Percentiles rank a stretch among this genome's conserved stretches.
These are phyloP conservation scores for Phyllotreta striolata DNA, from an alignment of 2,888 invertebrate species.

Conservation along the genomic window DNA sequence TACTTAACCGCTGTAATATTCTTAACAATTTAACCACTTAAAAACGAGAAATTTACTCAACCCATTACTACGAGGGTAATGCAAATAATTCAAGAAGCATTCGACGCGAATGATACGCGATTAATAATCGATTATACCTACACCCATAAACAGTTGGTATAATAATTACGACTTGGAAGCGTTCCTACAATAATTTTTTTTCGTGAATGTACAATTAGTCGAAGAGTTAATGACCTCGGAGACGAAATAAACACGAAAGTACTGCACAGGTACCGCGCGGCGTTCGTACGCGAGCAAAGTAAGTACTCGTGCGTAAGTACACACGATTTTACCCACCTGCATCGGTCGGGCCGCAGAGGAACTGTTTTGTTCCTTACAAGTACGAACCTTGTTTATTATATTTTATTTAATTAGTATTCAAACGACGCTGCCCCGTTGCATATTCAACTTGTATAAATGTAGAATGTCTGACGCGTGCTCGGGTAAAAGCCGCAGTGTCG, in stretches of 20 bases:
- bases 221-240: conserved; percentile 30
- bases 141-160: no score
- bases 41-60: no score
- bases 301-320: no score
- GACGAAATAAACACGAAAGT: conserved; percentile 35
- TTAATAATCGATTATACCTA: no score
- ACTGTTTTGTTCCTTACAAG: conserved; percentile 43
- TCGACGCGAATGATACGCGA: no score
- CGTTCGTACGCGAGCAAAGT: no score
- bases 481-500: conserved; percentile 46
- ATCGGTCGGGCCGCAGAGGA: conserved; percentile 30
- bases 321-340: conserved; percentile 41
- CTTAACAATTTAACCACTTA: no score
- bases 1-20: no score
- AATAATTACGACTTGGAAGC: no score
- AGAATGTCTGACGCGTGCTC: conserved; percentile 56
- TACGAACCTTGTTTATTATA: conserved; percentile 43
- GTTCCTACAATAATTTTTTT: conserved; percentile 6
- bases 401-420: conserved; percentile 42
- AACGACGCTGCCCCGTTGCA: conserved; percentile 38
- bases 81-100: no score
- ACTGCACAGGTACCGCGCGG: conserved; percentile 25
- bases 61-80: no score
- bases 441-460: conserved; percentile 53
- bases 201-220: conserved; percentile 26